Conservation (phyloP, 2,888 invertebrate species). For the Metacarcinus magister region DNA sequence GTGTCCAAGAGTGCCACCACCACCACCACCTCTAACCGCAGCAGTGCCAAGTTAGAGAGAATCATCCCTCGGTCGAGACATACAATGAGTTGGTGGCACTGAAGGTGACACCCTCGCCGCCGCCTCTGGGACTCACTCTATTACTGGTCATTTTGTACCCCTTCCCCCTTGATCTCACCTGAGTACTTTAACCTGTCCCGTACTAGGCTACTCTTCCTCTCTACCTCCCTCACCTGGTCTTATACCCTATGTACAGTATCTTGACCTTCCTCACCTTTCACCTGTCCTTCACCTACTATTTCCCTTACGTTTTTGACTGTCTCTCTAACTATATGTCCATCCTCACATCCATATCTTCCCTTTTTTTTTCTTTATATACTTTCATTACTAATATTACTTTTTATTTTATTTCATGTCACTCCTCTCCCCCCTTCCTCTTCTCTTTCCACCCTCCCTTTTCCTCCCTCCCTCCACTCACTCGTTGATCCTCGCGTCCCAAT, state of each 20-base stretch:
- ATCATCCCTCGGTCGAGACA: neutral
- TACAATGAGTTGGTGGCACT: neutral
- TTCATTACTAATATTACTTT: no score
- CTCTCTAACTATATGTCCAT: no score
- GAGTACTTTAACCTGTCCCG: neutral
- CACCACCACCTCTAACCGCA: neutral
- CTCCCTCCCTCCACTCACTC: no score
- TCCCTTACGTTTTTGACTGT: no score
- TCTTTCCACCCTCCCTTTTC: neutral
- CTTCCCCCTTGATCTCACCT: no score
- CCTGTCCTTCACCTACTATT: neutral
- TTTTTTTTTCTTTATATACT: no score
- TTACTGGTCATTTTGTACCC: neutral
- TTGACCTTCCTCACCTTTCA: neutral
- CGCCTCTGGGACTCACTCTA: neutral
- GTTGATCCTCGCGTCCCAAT: no score
- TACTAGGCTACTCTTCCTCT: neutral
- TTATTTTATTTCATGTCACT: neutral
- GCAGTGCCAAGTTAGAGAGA: neutral
- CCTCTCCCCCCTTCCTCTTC: neutral
- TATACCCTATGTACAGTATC: neutral
- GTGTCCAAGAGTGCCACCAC: neutral
- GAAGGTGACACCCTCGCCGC: neutral
- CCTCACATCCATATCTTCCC: no score
- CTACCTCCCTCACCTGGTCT: no score